phyloP scores from a whole-genome alignment of 2,888 invertebrate genomes.

The Lycocerus yunnanus region DNA sequence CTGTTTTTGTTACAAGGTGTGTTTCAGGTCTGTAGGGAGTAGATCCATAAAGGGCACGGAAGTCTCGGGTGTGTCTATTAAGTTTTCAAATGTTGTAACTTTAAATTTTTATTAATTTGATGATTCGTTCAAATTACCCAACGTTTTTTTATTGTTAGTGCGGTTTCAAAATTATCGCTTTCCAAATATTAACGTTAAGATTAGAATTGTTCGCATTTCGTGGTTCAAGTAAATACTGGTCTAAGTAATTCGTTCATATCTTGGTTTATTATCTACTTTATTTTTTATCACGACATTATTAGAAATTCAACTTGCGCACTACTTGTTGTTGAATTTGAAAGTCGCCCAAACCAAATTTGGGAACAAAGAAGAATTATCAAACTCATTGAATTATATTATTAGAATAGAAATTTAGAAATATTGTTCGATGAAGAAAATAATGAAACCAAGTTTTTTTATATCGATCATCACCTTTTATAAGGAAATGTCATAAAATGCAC shows the following conservation, averaged over 20 bases:
- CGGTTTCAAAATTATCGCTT: not conserved
- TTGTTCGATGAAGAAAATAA: conserved; percentile 2
- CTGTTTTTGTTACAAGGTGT: conserved; percentile 13
- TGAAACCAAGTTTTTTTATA: conserved; percentile 29
- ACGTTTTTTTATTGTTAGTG: not conserved
- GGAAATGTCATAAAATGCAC: conserved; percentile 48
- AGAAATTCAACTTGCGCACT: not conserved
- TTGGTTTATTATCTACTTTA: not conserved
- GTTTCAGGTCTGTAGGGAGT: conserved; percentile 17
- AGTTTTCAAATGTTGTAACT: not conserved
- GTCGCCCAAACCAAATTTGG: not conserved
- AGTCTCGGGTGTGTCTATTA: conserved; percentile 21
- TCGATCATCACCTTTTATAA: conserved; percentile 46
- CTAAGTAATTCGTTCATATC: not conserved
- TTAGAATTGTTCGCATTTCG: not conserved
- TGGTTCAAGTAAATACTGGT: not conserved
- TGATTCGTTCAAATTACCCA: not conserved
- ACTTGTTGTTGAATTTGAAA: not conserved
- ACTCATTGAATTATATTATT: not conserved
- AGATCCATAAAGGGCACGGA: conserved; percentile 20
- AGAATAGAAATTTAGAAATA: not conserved
- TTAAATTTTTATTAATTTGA: not conserved
- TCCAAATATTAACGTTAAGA: not conserved
- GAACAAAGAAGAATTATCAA: not conserved
- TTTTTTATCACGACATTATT: not conserved